Evolutionary conservation across 2,797 vertebrate species (phyloP), one percentile per base, ranked within the genome.

Genomic region (Rhyacichthys aspro): DNA sequence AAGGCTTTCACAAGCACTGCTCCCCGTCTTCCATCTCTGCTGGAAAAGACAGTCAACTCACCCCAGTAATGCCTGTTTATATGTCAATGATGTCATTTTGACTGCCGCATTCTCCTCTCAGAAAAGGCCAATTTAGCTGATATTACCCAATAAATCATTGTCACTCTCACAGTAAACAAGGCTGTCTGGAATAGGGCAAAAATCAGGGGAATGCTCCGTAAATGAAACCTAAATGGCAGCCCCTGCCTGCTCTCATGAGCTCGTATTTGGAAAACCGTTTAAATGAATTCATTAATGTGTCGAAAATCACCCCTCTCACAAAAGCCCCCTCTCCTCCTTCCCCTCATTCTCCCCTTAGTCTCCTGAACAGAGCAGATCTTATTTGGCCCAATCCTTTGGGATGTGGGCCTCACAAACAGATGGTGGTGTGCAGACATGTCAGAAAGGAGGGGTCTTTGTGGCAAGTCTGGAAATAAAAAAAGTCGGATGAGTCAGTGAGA

Each of bases 271-370:
- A 89, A 81, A 93, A 90, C 81, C 78, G 82, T 90, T 90, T 88
- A 92, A 92, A 93, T 94, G 75, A 91, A 92, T 93, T 93, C 89
- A 93, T 93, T 93, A 92, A 93, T 92, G 90, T 89, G 79, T 90
- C 85, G 83, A 89, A 88, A 91, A 90, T 88, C 86, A 87, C 78
- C 84, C 81, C 75, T 76, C 86, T 85, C 86, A 76, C 73, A 79
- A 83, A 87, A 87, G 76, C 61, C 67, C 63, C 11, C 58, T 39
- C 49, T 9, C 46, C 55, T 16, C 48, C 23, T 11, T 14, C 36
- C 56, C 34, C 17, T 55, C 63, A 55, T 47, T 44, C 68, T 67
- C 75, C 63, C 67, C 57, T 64, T 65, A 72, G 73, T 67, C 85
- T 81, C 81, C 78, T 78, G 84, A 88, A 89, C 74, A 56, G 82